These are phyloP conservation scores for Notamacropus eugenii DNA, from an alignment of 2,797 vertebrate genomes.

Conservation along the genomic window DNA sequence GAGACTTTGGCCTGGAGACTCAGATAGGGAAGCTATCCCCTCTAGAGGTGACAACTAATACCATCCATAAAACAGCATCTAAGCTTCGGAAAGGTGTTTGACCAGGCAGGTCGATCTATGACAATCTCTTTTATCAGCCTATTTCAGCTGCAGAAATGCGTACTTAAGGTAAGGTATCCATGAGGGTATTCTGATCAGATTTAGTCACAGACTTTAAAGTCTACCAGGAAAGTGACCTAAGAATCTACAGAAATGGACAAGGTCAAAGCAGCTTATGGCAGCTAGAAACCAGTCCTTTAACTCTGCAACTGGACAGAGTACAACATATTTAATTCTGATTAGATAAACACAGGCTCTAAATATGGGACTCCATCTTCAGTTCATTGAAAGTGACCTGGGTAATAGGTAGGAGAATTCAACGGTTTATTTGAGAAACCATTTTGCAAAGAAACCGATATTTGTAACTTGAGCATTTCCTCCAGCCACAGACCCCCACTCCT, in stretches of 20 bases:
- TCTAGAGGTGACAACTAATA: neutral
- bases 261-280: neutral
- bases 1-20: neutral
- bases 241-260: neutral
- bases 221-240: neutral
- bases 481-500: neutral
- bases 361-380: slow-evolving; percentile 2
- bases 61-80: neutral
- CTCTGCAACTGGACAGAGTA: slow-evolving; percentile 22
- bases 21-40: neutral
- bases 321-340: neutral
- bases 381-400: neutral
- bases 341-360: neutral
- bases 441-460: neutral
- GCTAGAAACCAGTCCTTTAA: neutral
- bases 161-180: neutral
- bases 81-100: neutral
- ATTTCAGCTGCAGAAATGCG: slow-evolving; percentile 4
- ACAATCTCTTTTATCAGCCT: neutral
- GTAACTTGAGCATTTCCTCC: neutral
- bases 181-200: neutral
- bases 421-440: slow-evolving; percentile 22
- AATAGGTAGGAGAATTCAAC: neutral
- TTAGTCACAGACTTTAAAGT: neutral
- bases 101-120: neutral